Percentiles rank a stretch among this genome's conserved stretches.
Evolutionary conservation across 2,888 invertebrate species (phyloP).

Genomic region (Harpagoxenus sublaevis): DNA sequence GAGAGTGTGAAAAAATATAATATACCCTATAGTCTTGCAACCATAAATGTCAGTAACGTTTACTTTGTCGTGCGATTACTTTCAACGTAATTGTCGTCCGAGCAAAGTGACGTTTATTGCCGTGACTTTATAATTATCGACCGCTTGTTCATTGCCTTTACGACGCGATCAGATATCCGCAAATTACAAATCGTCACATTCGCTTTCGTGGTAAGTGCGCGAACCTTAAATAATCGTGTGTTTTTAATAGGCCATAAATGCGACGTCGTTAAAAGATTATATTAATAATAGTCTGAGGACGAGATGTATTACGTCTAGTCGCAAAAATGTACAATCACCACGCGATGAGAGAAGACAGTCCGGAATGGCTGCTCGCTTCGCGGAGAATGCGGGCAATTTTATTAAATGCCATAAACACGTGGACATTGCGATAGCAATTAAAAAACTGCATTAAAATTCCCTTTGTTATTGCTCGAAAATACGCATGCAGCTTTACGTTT

Average conservation of each 20-base stretch:
- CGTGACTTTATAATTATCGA: slow-evolving; percentile 3
- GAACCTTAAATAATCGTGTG: not conserved
- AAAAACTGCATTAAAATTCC: slow-evolving; percentile 15
- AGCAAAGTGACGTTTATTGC: not conserved
- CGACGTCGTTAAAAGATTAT: slow-evolving; percentile 10
- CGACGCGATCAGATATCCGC: not conserved
- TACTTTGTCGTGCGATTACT: slow-evolving; percentile 18
- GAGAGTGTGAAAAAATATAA: not conserved
- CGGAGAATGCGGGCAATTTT: slow-evolving; percentile 15
- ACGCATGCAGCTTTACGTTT: not conserved
- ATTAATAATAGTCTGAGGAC: slow-evolving; percentile 26
- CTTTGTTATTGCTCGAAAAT: not conserved
- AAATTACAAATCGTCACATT: slow-evolving; percentile 15
- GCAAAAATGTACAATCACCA: slow-evolving; percentile 12
- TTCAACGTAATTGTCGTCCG: not conserved
- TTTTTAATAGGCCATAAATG: not conserved
- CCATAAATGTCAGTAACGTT: not conserved
- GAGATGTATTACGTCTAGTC: not conserved
- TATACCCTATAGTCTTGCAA: not conserved
- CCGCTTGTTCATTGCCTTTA: slow-evolving; percentile 5
- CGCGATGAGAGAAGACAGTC: not conserved
- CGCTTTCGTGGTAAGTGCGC: not conserved
- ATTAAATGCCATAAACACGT: slow-evolving; percentile 22
- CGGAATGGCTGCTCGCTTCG: not conserved
- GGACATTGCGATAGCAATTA: slow-evolving; percentile 21